phyloP scores from a whole-genome alignment of 2,797 vertebrate genomes.

The Chrosomus eos region DNA sequence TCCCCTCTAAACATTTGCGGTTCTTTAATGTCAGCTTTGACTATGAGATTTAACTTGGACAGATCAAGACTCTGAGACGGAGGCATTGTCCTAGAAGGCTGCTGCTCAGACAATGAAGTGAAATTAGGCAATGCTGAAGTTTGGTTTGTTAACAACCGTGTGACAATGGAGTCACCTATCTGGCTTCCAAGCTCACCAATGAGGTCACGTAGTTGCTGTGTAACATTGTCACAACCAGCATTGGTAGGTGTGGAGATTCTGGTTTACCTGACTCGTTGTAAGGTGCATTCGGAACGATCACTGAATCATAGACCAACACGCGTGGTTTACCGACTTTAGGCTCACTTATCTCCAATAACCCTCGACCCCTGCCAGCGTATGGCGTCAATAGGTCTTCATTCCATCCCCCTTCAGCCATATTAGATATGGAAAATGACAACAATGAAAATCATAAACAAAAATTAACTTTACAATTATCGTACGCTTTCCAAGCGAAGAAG shows the following conservation, averaged over 20 bases:
- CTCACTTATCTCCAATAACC: too few species aligned
- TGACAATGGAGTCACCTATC: not conserved
- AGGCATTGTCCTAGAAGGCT: not conserved
- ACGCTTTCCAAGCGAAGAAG: too few species aligned
- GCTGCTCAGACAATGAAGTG: not conserved
- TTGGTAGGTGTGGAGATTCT: not conserved
- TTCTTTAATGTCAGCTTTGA: not conserved
- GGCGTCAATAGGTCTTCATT: too few species aligned
- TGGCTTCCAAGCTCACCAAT: not conserved
- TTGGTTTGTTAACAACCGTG: not conserved
- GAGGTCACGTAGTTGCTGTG: not conserved
- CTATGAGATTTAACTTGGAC: not conserved
- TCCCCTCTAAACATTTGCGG: not conserved
- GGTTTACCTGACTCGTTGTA: too few species aligned
- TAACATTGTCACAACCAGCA: not conserved
- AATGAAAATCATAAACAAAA: too few species aligned
- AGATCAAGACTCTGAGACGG: not conserved
- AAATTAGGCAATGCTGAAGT: not conserved
- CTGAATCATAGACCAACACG: too few species aligned
- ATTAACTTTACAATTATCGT: too few species aligned
- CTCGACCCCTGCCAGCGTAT: too few species aligned
- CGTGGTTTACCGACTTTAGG: too few species aligned
- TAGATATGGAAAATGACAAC: too few species aligned
- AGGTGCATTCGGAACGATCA: too few species aligned
- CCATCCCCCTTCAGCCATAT: too few species aligned